Evolutionary conservation across 2,888 invertebrate genomes (phyloP), one percentile per base, ranked within the genome.

Genomic region (Eristalis pertinax): DNA sequence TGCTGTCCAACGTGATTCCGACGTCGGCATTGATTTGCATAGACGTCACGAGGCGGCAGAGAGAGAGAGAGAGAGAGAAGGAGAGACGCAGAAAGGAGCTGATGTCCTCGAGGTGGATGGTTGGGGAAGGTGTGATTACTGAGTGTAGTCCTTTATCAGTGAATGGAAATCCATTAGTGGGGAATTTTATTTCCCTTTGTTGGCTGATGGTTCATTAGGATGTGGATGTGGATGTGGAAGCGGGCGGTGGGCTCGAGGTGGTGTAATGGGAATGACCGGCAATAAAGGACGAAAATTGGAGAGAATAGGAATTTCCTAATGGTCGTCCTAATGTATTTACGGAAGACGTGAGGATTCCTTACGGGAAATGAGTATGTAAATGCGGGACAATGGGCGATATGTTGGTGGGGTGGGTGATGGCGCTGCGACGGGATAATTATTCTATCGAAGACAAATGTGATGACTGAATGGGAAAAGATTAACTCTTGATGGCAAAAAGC

Each of bases 81-180:
- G 22, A 15, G 13, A 58, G 29, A n/a, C 74, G 75, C 43, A 41
- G 38, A 43, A 38, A 56, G 72, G 32, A 32, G 32, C 32, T 32
- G n/a, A 43, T 67, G 41, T 62, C 32, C 41, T 41, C 69, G 41
- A 10, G n/a, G 64, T 13, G 43, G 13, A 10, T 29, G 19, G 56
- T 29, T 19, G 50, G 32, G 15, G 41, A 29, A 19, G 32, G 68
- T 32, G 41, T 64, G 72, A 81, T 62, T 72, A 50, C 74, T 43
- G 43, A 74, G 35, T 72, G 26, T 41, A 13, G 73, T 77, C 85
- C 65, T 82, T 82, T 77, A 65, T 69, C 69, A 82, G 68, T 62
- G 77, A 85, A 85, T 82, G 60, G 85, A 81, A 85, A 70, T 82
- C 82, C 85, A 85, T 85, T 85, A 85, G 85, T 70, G 38, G 26